phyloP scores from a whole-genome alignment of 2,113 vertebrate species.

The Calyptomena viridis region DNA sequence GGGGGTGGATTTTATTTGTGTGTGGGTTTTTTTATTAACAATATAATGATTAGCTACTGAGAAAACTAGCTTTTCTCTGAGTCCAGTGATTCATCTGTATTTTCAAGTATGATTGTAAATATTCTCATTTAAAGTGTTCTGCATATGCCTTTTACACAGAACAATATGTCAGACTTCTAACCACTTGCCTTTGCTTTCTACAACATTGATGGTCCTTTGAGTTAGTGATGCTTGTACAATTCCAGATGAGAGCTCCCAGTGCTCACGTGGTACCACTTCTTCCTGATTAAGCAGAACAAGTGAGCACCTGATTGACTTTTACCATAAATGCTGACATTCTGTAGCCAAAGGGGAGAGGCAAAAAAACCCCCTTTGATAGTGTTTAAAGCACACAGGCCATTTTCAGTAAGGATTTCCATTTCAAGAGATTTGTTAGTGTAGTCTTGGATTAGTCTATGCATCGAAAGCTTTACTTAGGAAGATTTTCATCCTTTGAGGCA shows the following conservation, averaged over 20 bases:
- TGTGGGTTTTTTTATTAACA: background rate
- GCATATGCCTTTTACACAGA: background rate
- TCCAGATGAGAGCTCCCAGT: constrained; percentile 55
- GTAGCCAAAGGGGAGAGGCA: constrained; percentile 49
- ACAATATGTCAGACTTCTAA: background rate
- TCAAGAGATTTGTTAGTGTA: constrained; percentile 43
- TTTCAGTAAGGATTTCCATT: constrained; percentile 59
- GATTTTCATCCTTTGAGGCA: constrained; percentile 51
- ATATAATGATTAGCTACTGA: background rate
- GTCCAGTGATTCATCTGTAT: background rate
- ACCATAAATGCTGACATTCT: constrained; percentile 77
- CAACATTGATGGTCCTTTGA: constrained; percentile 49
- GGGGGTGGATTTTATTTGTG: background rate
- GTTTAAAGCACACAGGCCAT: constrained; percentile 47
- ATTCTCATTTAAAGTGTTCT: background rate
- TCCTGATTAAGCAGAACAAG: constrained; percentile 78
- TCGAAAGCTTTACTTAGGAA: constrained; percentile 23
- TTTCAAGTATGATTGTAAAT: background rate
- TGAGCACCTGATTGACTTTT: constrained; percentile 77
- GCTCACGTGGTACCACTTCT: constrained; percentile 66
- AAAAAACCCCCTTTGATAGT: background rate
- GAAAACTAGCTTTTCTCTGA: background rate
- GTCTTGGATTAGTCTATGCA: constrained; percentile 23
- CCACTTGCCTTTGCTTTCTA: constrained; percentile 30
- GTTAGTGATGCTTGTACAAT: constrained; percentile 67